Evolutionary conservation across 2,797 vertebrate species (phyloP).

Genomic region (Serranus cabrilla): DNA sequence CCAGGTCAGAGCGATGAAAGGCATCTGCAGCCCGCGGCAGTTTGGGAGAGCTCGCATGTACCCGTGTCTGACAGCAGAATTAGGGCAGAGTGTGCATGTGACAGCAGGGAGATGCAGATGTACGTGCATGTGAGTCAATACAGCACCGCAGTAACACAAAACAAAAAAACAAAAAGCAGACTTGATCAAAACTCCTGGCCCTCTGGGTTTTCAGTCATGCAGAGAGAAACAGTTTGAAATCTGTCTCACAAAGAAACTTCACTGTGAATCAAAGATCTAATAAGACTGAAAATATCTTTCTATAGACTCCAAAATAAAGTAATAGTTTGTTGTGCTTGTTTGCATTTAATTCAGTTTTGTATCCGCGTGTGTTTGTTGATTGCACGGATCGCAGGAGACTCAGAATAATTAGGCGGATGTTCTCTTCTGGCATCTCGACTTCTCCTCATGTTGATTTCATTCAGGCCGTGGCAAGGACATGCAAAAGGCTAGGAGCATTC

Average conservation of each 20-base stretch:
- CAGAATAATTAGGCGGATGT: conserved; percentile 16
- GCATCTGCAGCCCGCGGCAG: conserved; percentile 51
- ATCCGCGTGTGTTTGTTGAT: not conserved
- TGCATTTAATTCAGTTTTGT: conserved; percentile 7
- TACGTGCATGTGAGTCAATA: conserved; percentile 49
- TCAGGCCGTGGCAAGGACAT: conserved; percentile 9
- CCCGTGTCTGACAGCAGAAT: conserved; percentile 50
- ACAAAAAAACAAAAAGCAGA: conserved; percentile 35
- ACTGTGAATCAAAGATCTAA: conserved; percentile 15
- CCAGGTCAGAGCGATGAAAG: conserved; percentile 55
- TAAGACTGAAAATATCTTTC: conserved; percentile 10
- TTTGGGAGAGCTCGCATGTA: conserved; percentile 25
- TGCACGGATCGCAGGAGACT: conserved; percentile 20
- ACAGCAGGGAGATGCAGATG: conserved; percentile 37
- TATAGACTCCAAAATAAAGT: conserved; percentile 16
- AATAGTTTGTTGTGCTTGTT: not conserved
- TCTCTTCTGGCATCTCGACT: not conserved
- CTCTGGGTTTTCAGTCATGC: conserved; percentile 34
- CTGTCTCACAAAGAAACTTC: conserved; percentile 40
- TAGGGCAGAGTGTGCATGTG: conserved; percentile 49
- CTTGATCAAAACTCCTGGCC: conserved; percentile 38
- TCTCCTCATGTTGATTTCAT: conserved; percentile 35
- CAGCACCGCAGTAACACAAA: conserved; percentile 22
- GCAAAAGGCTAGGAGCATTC: conserved; percentile 17
- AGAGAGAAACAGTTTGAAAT: conserved; percentile 33